Evolutionary conservation across 2,113 vertebrate species (phyloP).

Genomic region (Physeter macrocephalus): DNA sequence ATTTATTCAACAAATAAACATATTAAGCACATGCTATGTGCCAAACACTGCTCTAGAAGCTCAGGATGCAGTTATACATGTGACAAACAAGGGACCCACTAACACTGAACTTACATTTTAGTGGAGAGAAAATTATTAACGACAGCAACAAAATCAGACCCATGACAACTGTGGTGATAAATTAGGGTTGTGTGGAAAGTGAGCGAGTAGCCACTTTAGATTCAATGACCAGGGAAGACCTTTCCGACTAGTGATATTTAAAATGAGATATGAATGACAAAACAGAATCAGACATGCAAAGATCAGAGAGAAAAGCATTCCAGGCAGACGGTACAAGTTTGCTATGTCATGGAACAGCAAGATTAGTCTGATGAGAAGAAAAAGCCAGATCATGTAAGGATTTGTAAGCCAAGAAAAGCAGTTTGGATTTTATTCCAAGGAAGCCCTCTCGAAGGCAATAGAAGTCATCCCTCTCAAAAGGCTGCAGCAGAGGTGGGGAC

Average conservation of each 20-base stretch:
- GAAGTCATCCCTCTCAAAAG: background rate
- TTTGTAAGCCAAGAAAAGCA: background rate
- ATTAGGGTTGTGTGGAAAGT: background rate
- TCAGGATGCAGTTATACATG: background rate
- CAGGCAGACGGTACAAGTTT: background rate
- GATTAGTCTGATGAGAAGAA: background rate
- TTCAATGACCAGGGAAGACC: background rate
- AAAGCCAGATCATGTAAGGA: background rate
- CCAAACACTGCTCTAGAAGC: background rate
- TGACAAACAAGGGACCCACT: background rate
- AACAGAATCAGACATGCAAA: background rate
- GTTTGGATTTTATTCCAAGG: background rate
- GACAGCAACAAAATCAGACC: background rate
- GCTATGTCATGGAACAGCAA: background rate
- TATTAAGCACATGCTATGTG: background rate
- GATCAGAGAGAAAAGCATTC: background rate
- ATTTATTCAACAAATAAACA: background rate
- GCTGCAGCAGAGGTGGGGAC: background rate
- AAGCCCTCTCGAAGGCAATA: background rate
- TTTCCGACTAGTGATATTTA: background rate
- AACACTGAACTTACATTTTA: background rate
- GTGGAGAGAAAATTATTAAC: background rate
- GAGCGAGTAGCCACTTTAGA: background rate
- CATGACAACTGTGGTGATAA: background rate
- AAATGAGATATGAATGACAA: constrained; percentile 5